Base-by-base conservation (phyloP, 2,888 invertebrate species). In the Drosophila stalkeri region DNA sequence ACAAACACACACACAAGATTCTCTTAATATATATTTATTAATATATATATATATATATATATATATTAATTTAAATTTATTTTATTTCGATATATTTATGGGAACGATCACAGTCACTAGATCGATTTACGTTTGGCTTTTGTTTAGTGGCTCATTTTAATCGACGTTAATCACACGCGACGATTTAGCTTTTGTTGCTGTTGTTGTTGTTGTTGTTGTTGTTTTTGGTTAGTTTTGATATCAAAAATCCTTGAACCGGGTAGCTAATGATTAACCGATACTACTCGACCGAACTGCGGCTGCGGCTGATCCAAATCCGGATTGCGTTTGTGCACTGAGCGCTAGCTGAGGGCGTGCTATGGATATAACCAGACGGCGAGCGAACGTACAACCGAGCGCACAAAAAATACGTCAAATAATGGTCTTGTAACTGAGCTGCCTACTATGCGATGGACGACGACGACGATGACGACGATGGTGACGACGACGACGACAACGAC, bases 401-500 rank as follows among this genome's bases (percentile, higher is more conserved):
- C 85, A 89, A 90, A 90, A 89, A 90, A 86, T 86, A 88, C 78
- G 71, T 82, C 90, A 89, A 91, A 91, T 90, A 90, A 91, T 91
- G 90, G 89, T 86, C 87, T 88, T 90, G 91, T 91, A 91, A 91
- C 91, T 91, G 89, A 90, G 91, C 84, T 90, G 82, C 81, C 91
- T 82, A 89, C 91, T 89, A 89, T 69, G 82, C 90, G 80, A 87
- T 82, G 69, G 73, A 71, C 79, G 73, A 81, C 64, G 67, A 65
- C 68, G 65, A 59, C 51, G 31, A 52, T 27, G 70, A 23, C 23
- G 37, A 35, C 61, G 65, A 64, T 54, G 54, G 11, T 27, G 49
- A 52, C 57, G 59, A 20, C 57, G 39, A 55, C 43, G 55, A 61
- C 2, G 37, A 12, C 12, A 12, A 41, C 64, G 62, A 44, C 44